Base-by-base conservation (phyloP, 2,113 vertebrate species). In the Cavia porcellus region DNA sequence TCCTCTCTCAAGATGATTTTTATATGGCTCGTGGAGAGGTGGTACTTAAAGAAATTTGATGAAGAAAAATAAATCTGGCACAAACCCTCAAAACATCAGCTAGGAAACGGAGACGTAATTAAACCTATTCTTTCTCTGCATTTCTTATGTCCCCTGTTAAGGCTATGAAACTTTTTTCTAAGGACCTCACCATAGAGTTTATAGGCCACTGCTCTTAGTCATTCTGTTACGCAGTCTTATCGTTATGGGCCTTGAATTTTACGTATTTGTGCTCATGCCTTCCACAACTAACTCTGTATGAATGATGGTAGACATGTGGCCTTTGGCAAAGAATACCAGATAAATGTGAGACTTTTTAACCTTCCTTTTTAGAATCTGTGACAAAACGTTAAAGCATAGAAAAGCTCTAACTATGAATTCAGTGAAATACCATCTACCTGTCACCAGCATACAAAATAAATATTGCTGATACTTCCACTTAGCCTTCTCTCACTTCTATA, bases 61-160 rank as follows among this genome's bases (percentile, higher is more conserved):
- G 42, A 92, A 35, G 70, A 77, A 90, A 97, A 95, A 90, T 88
- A 94, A 96, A 92, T 96, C 90, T 95, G 81, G 77, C 45, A 59
- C 22, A 59, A 95, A 61, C 38, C 22, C 59, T 90, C 19, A 70
- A 97, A 91, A 92, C 62, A 87, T 70, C 62, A 92, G 82, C 57
- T 74, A 92, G 68, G 57, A 50, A 91, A 77, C 45, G 28, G 75
- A 90, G 52, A 87, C 14, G 32, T 77, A 89, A 92, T 94, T 62
- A 92, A 88, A 85, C 81, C 68, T 55, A 47, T 32, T 92, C 92
- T 50, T 45, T 66, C 52, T 92, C 68, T 93, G 72, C 15, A 72
- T 91, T 96, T 92, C 42, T 87, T 94, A 7, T 75, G 28, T 88
- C 74, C 87, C 90, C 38, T 50, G 47, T 50, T 50, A 90, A 9